Base-by-base conservation (phyloP, 1,140 invertebrate genomes). In the Drosophila sp. region DNA sequence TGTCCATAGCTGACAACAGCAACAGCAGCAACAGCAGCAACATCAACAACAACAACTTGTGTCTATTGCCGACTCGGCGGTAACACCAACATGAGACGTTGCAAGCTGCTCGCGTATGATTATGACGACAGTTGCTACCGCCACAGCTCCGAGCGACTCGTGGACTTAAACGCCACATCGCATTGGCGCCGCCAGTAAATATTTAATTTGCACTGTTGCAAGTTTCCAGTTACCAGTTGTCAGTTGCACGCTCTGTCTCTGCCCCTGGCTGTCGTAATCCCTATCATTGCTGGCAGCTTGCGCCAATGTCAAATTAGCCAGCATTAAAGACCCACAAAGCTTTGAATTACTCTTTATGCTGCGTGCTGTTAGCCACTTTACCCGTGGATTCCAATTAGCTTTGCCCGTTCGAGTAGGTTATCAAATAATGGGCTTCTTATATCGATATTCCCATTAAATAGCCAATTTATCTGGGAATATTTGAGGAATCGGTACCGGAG, bases 131-230 rank as follows among this genome's bases (percentile, higher is more conserved):
- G 62, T 36, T 64, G 46, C 46, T 32, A 51, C 16, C 66, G 2
- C 48, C 13, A 13, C 14, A n/a, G 25, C 25, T n/a, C 21, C 13
- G 54, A 16, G 45, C 51, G 56, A 38, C 5, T 38, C 34, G 56
- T 16, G 54, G 27, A 14, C 32, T 57, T 57, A 70, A 54, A 21
- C 32, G 40, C 41, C 38, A 25, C n/a, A 43, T 14, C 51, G 32
- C 51, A 54, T 43, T 64, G 40, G 21, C 48, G 67, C 67, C 67
- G 50, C 51, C 40, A 57, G 61, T 65, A 64, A 71, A 71, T 71
- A 71, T 71, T 71, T 64, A 50, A 71, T 71, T 63, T 70, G 46
- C 66, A 32, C 45, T 50, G 57, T 69, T 69, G 46, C 66, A 27
- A 36, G 54, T 6, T 27, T 29, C 32, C 25, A 43, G 41, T 58